Percentiles rank a stretch among this genome's conserved stretches.
phyloP scores from a whole-genome alignment of 1,140 invertebrate species.

The Tetraneura akinire region DNA sequence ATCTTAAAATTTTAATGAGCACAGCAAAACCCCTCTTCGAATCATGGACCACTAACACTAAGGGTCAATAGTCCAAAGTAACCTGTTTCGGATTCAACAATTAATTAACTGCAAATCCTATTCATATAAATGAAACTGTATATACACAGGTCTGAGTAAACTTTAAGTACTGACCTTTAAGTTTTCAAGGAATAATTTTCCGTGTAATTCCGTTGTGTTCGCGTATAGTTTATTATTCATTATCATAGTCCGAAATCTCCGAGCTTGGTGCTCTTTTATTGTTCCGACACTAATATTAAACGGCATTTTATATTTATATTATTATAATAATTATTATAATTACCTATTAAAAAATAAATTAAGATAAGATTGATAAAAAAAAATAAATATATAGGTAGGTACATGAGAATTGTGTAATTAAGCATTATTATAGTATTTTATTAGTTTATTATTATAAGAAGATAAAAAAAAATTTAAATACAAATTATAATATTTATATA shows the following conservation, averaged over 20 bases:
- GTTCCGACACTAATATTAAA: neutral
- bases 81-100: neutral
- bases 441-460: no score
- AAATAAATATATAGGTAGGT: no score
- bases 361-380: no score
- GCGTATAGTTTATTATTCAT: neutral
- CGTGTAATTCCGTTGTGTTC: neutral
- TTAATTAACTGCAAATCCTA: neutral
- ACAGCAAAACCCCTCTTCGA: neutral
- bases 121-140: neutral
- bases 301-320: no score
- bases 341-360: no score
- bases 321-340: no score
- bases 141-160: neutral
- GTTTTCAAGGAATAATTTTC: constrained; percentile 1
- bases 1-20: neutral
- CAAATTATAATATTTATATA: no score
- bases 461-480: no score
- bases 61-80: neutral
- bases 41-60: neutral
- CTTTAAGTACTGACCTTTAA: constrained; percentile 8
- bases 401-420: no score
- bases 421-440: no score
- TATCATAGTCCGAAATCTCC: neutral
- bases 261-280: neutral